These are phyloP conservation scores for Rhinatrema bivittatum DNA, from an alignment of 2,797 vertebrate genomes.

Conservation along the genomic window DNA sequence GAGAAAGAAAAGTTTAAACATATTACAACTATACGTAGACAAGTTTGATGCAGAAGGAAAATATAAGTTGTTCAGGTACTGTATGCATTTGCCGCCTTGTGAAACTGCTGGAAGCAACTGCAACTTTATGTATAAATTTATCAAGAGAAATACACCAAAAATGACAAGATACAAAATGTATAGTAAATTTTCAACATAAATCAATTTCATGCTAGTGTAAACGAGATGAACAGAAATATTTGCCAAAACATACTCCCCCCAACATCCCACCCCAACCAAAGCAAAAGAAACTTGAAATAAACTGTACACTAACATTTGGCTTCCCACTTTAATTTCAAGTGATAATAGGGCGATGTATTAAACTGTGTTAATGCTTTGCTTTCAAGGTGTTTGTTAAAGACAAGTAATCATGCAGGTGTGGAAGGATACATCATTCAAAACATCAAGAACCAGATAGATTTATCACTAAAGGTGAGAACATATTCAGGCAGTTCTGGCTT, in stretches of 20 bases:
- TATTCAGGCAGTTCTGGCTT: neutral
- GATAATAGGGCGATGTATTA: constrained; percentile 2
- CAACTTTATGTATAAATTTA: no score
- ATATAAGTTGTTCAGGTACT: constrained; percentile 84
- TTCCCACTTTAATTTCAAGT: neutral
- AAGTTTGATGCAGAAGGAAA: constrained; percentile 80
- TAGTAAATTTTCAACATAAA: no score
- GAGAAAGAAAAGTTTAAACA: constrained; percentile 71
- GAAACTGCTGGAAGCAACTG: neutral
- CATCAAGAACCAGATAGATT: constrained; percentile 81
- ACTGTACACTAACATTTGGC: neutral
- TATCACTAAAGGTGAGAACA: constrained; percentile 67
- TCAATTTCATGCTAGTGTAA: no score
- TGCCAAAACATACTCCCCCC: no score
- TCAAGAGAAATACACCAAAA: no score
- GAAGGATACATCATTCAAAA: constrained; percentile 84
- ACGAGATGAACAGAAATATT: no score
- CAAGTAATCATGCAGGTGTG: constrained; percentile 80
- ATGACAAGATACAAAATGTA: no score
- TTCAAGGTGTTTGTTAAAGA: constrained; percentile 84
- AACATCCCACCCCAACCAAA: no score
- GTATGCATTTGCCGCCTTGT: constrained; percentile 9
- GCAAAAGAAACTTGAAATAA: neutral
- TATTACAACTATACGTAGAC: constrained; percentile 80
- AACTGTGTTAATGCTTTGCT: constrained; percentile 9